A percentile compares a stretch with the other conserved stretches of the same genome.
phyloP scores from a whole-genome alignment of 2,888 invertebrate species.

The Sarcophaga carnaria region DNA sequence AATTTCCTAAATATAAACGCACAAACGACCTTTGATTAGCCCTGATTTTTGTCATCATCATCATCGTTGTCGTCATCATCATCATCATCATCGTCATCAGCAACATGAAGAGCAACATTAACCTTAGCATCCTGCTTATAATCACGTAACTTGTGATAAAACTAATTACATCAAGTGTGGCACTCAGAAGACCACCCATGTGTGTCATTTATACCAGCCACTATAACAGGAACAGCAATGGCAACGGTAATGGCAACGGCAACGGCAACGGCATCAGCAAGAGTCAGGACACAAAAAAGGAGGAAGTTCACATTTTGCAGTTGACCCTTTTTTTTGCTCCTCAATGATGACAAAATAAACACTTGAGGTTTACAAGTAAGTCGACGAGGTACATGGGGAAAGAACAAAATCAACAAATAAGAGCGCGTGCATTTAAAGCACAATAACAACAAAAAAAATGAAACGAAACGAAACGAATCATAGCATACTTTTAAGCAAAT shows the following conservation, averaged over 20 bases:
- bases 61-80: slow-evolving; percentile 1
- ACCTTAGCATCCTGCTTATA: slow-evolving; percentile 68
- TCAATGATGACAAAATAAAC: slow-evolving; percentile 63
- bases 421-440: not conserved
- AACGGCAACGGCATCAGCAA: slow-evolving; percentile 31
- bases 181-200: slow-evolving; percentile 63
- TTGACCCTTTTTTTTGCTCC: slow-evolving; percentile 57
- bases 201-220: slow-evolving; percentile 71
- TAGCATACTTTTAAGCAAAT: slow-evolving; percentile 39
- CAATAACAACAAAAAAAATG: not conserved
- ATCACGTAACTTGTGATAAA: slow-evolving; percentile 73
- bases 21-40: slow-evolving; percentile 60
- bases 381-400: not conserved
- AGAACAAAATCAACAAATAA: slow-evolving; percentile 22
- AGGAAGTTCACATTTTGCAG: slow-evolving; percentile 58
- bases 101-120: slow-evolving; percentile 56
- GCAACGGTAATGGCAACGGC: slow-evolving; percentile 20
- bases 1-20: slow-evolving; percentile 8
- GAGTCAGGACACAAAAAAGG: not conserved
- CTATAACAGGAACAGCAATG: slow-evolving; percentile 6
- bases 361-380: slow-evolving; percentile 45
- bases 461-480: not conserved
- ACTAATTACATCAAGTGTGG: slow-evolving; percentile 70
- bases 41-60: slow-evolving; percentile 55
- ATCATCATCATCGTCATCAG: slow-evolving; percentile 43